Evolutionary conservation across 2,888 invertebrate species (phyloP).

Genomic region (Fragum fragum): DNA sequence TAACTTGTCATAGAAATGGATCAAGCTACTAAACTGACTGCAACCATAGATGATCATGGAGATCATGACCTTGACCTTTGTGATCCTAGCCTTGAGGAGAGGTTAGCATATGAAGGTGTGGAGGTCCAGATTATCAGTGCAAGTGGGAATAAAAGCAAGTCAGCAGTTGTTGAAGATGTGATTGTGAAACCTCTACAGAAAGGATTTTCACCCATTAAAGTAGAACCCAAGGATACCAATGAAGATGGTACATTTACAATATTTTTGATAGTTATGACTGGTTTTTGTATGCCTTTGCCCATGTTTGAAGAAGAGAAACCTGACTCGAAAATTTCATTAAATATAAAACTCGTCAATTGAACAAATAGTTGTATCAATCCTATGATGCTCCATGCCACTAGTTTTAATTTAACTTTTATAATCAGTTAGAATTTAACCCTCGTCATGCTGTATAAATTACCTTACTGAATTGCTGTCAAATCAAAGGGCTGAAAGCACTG

Average conservation of each 20-base stretch:
- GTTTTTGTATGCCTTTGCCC: too few species aligned
- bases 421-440: too few species aligned
- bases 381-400: too few species aligned
- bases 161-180: background rate
- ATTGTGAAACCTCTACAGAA: background rate
- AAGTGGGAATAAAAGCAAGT: background rate
- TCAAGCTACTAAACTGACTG: background rate
- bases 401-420: too few species aligned
- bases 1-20: background rate
- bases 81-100: constrained; percentile 1
- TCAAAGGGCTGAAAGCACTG: too few species aligned
- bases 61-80: constrained; percentile 1
- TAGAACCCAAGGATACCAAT: background rate
- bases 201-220: background rate
- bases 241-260: background rate
- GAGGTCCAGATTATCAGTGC: background rate
- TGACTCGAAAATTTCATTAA: too few species aligned
- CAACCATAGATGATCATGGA: background rate
- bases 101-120: background rate
- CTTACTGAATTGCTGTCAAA: too few species aligned
- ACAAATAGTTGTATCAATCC: too few species aligned
- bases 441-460: too few species aligned
- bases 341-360: too few species aligned
- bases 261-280: too few species aligned
- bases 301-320: too few species aligned